phyloP scores from a whole-genome alignment of 2,113 vertebrate genomes.

The Hylia prasina region DNA sequence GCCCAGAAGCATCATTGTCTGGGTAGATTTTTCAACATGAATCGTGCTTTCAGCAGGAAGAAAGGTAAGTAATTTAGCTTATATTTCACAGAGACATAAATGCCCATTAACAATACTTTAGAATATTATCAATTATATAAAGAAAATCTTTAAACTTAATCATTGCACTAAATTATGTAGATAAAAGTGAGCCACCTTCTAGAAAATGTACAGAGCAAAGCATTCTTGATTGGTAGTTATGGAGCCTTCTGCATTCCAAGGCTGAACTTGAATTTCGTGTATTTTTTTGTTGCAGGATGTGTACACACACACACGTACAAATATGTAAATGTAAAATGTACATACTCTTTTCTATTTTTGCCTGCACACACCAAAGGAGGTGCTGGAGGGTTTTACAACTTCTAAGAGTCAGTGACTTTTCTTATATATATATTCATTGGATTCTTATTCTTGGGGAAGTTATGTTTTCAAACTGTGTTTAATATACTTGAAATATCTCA shows the following conservation, averaged over 20 bases:
- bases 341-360: neutral
- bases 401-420: neutral
- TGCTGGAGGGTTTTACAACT: neutral
- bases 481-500: neutral
- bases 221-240: neutral
- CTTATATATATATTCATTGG: neutral
- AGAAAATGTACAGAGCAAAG: neutral
- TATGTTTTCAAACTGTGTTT: neutral
- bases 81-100: neutral
- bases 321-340: neutral
- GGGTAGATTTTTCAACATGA: conserved; percentile 34
- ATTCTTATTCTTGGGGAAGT: neutral
- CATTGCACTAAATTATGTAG: neutral
- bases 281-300: neutral
- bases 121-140: neutral
- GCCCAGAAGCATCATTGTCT: neutral
- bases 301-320: too few relatives aligned
- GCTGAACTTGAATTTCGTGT: rapidly evolving
- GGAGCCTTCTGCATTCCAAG: neutral
- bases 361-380: neutral
- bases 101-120: neutral
- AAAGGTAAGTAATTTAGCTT: conserved; percentile 23
- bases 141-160: neutral
- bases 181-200: neutral
- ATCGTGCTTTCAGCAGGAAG: conserved; percentile 61